Base-by-base conservation (phyloP, 2,797 vertebrate species). In the Glyptemys insculpta region DNA sequence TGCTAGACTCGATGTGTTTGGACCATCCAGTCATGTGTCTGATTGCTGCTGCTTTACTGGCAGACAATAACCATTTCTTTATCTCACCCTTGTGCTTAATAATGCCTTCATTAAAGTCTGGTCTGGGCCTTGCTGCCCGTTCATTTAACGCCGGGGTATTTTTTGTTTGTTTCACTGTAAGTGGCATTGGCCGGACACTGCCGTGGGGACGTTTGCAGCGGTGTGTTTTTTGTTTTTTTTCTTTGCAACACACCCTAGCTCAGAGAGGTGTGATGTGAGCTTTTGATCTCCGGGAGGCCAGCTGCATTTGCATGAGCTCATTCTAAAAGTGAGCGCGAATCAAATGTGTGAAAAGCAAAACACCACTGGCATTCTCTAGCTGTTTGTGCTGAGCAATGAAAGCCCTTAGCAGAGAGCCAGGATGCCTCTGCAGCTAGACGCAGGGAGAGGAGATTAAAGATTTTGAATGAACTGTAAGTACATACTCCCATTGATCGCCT, bases 391-490 rank as follows among this genome's bases (percentile, higher is more conserved):
- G 72, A 83, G 79, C 68, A 72, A 68, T 56, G 89, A 89, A 78
- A 89, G 74, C 83, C 81, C 50, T 83, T 79, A 76, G 87, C 83
- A 65, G 62, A 82, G 83, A 49, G 81, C 41, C 76, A 52, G 81
- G 65, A 89, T 18, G 15, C 65, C 49, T 89, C 83, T 79, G 87
- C 72, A 34, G 29, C 56, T 84, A 86, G 74, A n/a, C 83, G n/a
- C 74, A 68, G 62, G 78, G 57, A 84, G 52, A 89, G 72, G 85
- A 86, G 57, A 50, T 72, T 27, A 8, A 41, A 12, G 65, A 52
- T 79, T 83, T 79, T 86, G 84, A 93, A 93, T 89, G 79, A 86
- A 83, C 87, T 27, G 91, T 89, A 89, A 86, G 91, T 93, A 86
- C 29, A 49, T 83, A 8, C 23, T 57, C 57, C 83, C 57, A 50